Evolutionary conservation across 1,140 invertebrate genomes (phyloP).

Genomic region (Philotrypesis tridentata): DNA sequence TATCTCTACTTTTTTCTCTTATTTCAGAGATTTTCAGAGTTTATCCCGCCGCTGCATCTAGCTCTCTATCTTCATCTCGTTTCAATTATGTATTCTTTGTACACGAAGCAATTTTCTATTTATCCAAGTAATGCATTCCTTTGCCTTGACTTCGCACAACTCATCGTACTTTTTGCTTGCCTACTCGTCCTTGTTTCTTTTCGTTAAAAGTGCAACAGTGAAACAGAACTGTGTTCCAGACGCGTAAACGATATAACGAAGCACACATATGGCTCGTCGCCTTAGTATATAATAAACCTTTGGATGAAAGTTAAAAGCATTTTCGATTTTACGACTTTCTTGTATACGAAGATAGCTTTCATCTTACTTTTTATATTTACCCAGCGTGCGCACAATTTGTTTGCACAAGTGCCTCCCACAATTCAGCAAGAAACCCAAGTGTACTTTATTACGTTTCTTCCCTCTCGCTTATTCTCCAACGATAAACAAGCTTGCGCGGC

Average conservation of each 20-base stretch:
- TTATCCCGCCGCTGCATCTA: background rate
- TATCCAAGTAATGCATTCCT: background rate
- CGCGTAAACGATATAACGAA: no score
- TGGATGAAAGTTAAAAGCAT: no score
- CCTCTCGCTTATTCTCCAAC: background rate
- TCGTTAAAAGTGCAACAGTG: background rate
- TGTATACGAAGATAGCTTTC: no score
- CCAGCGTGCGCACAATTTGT: background rate
- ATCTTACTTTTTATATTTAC: background rate
- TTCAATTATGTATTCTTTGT: background rate
- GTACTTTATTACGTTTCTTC: background rate
- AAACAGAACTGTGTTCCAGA: no score
- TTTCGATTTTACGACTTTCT: no score
- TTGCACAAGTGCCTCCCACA: background rate
- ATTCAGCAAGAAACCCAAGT: background rate
- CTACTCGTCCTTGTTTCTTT: background rate
- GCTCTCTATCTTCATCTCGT: background rate
- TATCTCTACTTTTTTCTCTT: background rate
- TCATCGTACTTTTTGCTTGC: background rate
- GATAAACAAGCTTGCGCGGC: background rate
- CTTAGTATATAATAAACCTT: no score
- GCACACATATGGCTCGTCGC: no score
- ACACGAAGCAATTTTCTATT: conserved; percentile 1
- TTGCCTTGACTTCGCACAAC: background rate
- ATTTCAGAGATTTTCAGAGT: background rate